Evolutionary conservation across 2,797 vertebrate species (phyloP), one percentile per base, ranked within the genome.

Genomic region (Urocyon cinereoargenteus): DNA sequence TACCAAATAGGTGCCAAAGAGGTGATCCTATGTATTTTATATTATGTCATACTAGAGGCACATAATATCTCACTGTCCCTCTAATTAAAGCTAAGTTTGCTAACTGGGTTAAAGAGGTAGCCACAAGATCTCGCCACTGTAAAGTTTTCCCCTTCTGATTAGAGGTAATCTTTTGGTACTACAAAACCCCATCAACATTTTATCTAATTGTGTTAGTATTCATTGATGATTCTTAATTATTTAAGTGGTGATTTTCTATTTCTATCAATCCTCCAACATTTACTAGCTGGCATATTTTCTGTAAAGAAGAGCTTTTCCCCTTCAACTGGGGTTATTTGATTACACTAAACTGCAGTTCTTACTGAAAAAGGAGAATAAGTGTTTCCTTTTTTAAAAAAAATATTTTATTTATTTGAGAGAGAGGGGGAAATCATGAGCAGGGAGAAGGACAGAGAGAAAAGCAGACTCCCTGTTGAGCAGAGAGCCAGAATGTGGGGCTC

Each of bases 181-280:
- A 40, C n/a, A 45, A 14, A 82, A 88, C n/a, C 18, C 68, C 57
- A 86, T 11, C 21, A 61, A 85, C n/a, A 75, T 64, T 81, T 93
- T 70, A 77, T 19, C n/a, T 90, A 90, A 79, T 64, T 53, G n/a
- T 93, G 55, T 86, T 83, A 91, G 61, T 77, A 84, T 91, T 61
- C n/a, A 70, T 14, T 87, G 13, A 70, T 73, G 31, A 61, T 26
- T n/a, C 45, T 87, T 68, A 83, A 94, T 94, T 87, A 77, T 77
- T 94, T 77, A 96, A 94, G 8, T 91, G 61, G 53, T 91, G 68
- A 70, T 87, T 94, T 96, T 86, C 57, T 94, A 81, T 57, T 49
- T 86, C 86, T 68, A 18, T 40, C 26, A 86, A 61, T 66, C 61
- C 49, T 78, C 84, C 53, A 59, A 36, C 6, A 55, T 75, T 89